Evolutionary conservation across 2,888 invertebrate genomes (phyloP).

Genomic region (Drosophila greeni): DNA sequence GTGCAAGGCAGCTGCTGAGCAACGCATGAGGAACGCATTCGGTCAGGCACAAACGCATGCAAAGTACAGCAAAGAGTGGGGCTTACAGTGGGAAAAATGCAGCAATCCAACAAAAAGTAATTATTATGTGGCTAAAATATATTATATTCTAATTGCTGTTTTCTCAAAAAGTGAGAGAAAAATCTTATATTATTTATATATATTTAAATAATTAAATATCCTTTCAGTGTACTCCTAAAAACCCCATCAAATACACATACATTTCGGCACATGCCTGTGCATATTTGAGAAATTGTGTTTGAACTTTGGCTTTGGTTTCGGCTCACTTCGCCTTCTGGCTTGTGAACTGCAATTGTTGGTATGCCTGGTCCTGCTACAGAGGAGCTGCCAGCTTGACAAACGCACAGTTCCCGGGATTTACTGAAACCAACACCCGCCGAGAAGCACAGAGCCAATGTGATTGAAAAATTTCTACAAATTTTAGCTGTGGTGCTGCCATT

Average conservation of each 20-base stretch:
- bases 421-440: constrained; percentile 12
- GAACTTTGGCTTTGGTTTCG: constrained; percentile 72
- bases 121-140: not conserved
- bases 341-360: constrained; percentile 59
- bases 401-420: constrained; percentile 29
- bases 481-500: constrained; percentile 42
- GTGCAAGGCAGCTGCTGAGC: constrained; percentile 65
- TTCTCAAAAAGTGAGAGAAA: not conserved
- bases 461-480: constrained; percentile 70
- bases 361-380: constrained; percentile 1
- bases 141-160: not conserved
- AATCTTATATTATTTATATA: not conserved
- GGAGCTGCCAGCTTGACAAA: constrained; percentile 21
- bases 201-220: not conserved
- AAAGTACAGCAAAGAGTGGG: not conserved
- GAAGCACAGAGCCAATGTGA: constrained; percentile 28
- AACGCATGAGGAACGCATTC: constrained; percentile 47
- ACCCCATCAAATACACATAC: constrained; percentile 9
- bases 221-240: constrained; percentile 11
- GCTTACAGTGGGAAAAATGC: constrained; percentile 1
- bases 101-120: not conserved
- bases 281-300: constrained; percentile 74
- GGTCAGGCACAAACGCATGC: constrained; percentile 20
- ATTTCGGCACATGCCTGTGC: constrained; percentile 53
- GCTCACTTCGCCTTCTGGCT: constrained; percentile 49